Base-by-base conservation (phyloP, 2,888 invertebrate genomes). In the Apamea crenata region DNA sequence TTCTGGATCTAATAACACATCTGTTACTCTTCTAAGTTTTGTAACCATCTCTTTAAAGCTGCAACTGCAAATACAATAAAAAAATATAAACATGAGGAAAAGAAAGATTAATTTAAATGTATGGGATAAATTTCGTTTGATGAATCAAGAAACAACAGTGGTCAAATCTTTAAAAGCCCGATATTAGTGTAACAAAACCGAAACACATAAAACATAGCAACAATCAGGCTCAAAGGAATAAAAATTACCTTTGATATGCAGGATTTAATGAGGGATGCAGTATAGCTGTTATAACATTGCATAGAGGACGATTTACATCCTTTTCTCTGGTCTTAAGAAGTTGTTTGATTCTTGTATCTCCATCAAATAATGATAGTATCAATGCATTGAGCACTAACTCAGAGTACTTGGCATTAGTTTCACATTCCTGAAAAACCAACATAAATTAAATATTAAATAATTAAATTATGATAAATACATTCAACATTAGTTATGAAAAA, bases 381-480 rank as follows among this genome's bases (percentile, higher is more conserved):
- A 95, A 82, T 73, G 87, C 83, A 69, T 92, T 90, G 7, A 95
- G 87, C 25, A 93, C 71, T 56, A 93, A 83, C 53, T 92, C 91
- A 53, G 91, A 80, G 14, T 91, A 81, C 36, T 89, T 74, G 25
- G 74, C 81, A 40, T 89, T 88, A 2, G 77, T 73, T 53, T 70
- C 72, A 66, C 83, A 85, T 68, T 91, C 80, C 94, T 94, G 90
- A 78, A 91, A 88, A 74, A 76, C 73, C 6, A 70, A 84, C 53
- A 74, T 40, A 21, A 36, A n/a, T 40, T 68, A 1, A 53, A 56
- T 65, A 59, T 44, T 44, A n/a, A 36, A 50, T 40, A 36, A 36
- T 71, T 63, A n/a, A 67, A 44, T 14, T 25, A 59, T 40, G 6
- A 67, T 18, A 4, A 29, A 47, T 47, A 65, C 25, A 6, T 29